A percentile compares a stretch with the other conserved stretches of the same genome.
Conservation (phyloP, 30 jellyfish, hydroid and myxozoan genomes). For the Nemopilema nomurai region DNA sequence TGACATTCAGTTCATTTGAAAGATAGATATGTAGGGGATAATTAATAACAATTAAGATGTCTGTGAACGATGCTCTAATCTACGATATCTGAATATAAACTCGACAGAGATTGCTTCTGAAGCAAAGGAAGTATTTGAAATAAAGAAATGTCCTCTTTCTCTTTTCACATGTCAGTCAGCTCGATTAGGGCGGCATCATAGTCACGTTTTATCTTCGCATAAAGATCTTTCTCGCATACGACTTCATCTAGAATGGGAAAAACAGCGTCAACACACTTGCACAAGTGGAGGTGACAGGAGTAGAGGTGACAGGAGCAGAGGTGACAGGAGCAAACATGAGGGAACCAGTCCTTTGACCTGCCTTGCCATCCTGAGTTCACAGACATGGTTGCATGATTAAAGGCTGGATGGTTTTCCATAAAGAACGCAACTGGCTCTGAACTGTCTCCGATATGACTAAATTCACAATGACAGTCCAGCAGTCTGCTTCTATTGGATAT, state of each 20-base stretch:
- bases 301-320: neutral
- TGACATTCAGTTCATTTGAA: too few relatives aligned
- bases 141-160: neutral
- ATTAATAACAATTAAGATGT: too few relatives aligned
- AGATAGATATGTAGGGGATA: too few relatives aligned
- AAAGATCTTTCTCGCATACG: constrained; percentile 46
- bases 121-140: neutral
- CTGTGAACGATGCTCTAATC: neutral
- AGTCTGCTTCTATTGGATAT: too few relatives aligned
- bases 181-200: constrained; percentile 74
- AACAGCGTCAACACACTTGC: neutral
- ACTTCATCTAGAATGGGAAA: constrained; percentile 57
- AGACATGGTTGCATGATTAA: too few relatives aligned
- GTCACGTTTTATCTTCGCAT: constrained; percentile 52
- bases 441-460: too few relatives aligned
- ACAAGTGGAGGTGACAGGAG: neutral
- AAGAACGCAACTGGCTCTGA: too few relatives aligned
- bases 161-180: constrained; percentile 51
- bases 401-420: too few relatives aligned
- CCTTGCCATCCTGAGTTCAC: too few relatives aligned
- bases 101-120: neutral
- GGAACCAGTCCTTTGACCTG: neutral
- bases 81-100: neutral
- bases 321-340: neutral
- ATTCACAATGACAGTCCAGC: too few relatives aligned